Percentiles rank a stretch among this genome's conserved stretches.
Conservation (phyloP, 2,797 vertebrate species). For the Sebastes oblongus region DNA sequence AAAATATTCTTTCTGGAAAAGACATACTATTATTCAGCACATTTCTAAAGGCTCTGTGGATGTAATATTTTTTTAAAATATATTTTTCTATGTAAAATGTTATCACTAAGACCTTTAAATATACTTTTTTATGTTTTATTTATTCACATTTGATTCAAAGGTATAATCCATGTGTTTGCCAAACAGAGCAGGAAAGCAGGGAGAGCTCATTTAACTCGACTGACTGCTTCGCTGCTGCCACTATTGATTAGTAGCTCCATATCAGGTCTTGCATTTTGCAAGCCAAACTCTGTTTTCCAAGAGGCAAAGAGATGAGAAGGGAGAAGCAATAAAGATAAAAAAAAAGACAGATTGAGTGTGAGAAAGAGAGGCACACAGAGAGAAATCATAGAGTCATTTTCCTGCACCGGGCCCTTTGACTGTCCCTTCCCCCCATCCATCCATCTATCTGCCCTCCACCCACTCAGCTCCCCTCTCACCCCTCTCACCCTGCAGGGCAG, state of each 20-base stretch:
- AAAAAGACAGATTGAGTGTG: conserved; percentile 40
- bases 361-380: conserved; percentile 37
- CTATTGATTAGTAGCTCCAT: conserved; percentile 49
- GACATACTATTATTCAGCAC: no score
- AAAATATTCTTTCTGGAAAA: no score
- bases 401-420: conserved; percentile 69
- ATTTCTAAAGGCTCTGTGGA: no score
- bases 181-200: not conserved
- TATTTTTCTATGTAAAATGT: no score
- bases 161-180: conserved; percentile 15
- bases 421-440: conserved; percentile 67
- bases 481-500: conserved; percentile 77
- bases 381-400: conserved; percentile 68
- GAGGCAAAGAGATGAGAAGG: conserved; percentile 12
- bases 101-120: no score
- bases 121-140: not conserved
- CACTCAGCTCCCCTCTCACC: conserved; percentile 71
- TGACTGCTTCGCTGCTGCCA: conserved; percentile 2
- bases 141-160: conserved; percentile 15
- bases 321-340: conserved; percentile 31
- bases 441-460: conserved; percentile 69
- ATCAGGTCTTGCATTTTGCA: conserved; percentile 26
- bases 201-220: conserved; percentile 34
- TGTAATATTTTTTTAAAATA: no score
- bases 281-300: conserved; percentile 25